Evolutionary conservation across 2,797 vertebrate species (phyloP).

Genomic region (Coreius guichenoti): DNA sequence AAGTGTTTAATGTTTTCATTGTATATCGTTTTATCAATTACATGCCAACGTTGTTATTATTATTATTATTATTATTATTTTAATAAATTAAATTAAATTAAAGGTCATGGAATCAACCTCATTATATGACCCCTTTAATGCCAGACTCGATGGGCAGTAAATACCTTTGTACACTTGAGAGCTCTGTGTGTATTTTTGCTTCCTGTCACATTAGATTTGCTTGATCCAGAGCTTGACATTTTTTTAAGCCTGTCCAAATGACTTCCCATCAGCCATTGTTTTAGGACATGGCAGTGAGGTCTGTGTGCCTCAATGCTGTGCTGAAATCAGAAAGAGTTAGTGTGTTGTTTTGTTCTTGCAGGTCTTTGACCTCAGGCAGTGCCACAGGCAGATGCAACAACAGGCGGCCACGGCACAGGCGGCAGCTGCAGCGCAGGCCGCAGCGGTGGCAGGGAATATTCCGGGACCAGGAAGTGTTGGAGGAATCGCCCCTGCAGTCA

Average conservation of each 20-base stretch:
- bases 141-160: neutral
- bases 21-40: neutral
- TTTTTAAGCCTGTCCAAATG: conserved; percentile 30
- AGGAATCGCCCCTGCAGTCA: conserved; percentile 82
- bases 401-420: conserved; percentile 83
- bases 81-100: neutral
- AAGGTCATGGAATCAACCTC: neutral
- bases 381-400: conserved; percentile 85
- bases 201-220: conserved; percentile 34
- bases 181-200: conserved; percentile 31
- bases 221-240: conserved; percentile 4
- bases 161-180: conserved; percentile 2
- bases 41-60: neutral
- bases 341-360: conserved; percentile 52
- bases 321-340: neutral
- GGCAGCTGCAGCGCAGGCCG: conserved; percentile 79
- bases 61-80: neutral
- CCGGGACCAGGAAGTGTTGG: conserved; percentile 82
- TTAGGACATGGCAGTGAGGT: conserved; percentile 7
- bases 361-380: conserved; percentile 83
- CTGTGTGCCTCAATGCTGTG: neutral
- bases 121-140: conserved; percentile 3
- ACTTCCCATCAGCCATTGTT: conserved; percentile 2
- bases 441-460: conserved; percentile 80
- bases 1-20: neutral